Evolutionary conservation across 2,797 vertebrate species (phyloP).

Genomic region (Loris lydekkerianus): DNA sequence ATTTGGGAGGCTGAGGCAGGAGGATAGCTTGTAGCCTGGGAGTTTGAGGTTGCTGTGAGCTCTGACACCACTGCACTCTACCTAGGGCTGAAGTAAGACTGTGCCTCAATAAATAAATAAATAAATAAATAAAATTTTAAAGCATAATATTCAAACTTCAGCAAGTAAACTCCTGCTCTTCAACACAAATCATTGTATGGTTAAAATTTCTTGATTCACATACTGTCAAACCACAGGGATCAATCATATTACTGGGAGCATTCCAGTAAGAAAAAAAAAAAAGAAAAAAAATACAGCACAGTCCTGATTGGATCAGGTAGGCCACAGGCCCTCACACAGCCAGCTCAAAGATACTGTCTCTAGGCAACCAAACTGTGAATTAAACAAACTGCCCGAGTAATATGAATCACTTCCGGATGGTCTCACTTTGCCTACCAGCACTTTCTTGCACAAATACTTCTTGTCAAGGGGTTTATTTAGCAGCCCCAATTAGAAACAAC

Average conservation of each 20-base stretch:
- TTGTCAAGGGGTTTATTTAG: constrained; percentile 67
- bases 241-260: not conserved
- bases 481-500: constrained; percentile 30
- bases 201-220: constrained; percentile 14
- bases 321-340: not conserved
- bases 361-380: constrained; percentile 73
- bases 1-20: too few relatives aligned
- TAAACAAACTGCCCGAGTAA: constrained; percentile 75
- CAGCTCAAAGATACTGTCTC: constrained; percentile 69
- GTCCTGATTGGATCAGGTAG: not conserved
- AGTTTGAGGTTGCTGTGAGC: too few relatives aligned
- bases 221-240: not conserved
- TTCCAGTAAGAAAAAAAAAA: not conserved
- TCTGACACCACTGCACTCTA: too few relatives aligned
- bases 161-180: constrained; percentile 54
- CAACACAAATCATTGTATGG: constrained; percentile 51
- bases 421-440: constrained; percentile 70
- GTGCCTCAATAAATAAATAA: too few relatives aligned
- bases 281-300: constrained; percentile 8
- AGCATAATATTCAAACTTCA: not conserved
- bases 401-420: constrained; percentile 84
- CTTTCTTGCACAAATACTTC: constrained; percentile 74
- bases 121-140: not conserved
- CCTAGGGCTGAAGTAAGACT: too few relatives aligned
- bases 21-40: too few relatives aligned